Evolutionary conservation across 2,888 invertebrate genomes (phyloP).

Genomic region (Tortricodes alternella): DNA sequence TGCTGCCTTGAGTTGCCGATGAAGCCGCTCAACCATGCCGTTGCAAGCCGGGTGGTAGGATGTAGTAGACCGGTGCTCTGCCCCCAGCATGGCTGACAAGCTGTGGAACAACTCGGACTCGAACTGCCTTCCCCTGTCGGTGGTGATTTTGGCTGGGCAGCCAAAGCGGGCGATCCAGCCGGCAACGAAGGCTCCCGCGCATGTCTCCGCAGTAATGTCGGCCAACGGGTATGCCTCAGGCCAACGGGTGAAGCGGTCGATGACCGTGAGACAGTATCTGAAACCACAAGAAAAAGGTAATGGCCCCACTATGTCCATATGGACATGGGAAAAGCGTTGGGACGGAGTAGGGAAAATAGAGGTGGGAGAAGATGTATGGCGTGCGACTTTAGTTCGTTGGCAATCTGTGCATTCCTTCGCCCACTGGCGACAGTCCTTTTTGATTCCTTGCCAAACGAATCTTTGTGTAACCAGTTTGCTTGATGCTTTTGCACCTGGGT

Average conservation of each 20-base stretch:
- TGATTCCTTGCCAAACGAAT: too few relatives aligned
- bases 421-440: too few relatives aligned
- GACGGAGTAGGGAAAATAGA: not conserved
- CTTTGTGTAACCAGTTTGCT: slow-evolving; percentile 20
- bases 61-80: slow-evolving; percentile 32
- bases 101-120: slow-evolving; percentile 36
- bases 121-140: slow-evolving; percentile 45
- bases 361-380: slow-evolving; percentile 26
- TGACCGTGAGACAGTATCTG: slow-evolving; percentile 23
- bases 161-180: slow-evolving; percentile 63
- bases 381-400: too few relatives aligned
- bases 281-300: not conserved
- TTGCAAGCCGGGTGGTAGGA: slow-evolving; percentile 39
- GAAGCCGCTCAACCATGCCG: slow-evolving; percentile 38
- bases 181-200: slow-evolving; percentile 46
- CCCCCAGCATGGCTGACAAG: slow-evolving; percentile 8
- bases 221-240: slow-evolving; percentile 46
- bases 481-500: slow-evolving; percentile 33
- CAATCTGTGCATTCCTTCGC: too few relatives aligned
- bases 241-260: slow-evolving; percentile 42
- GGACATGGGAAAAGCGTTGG: slow-evolving; percentile 8
- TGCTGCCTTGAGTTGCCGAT: slow-evolving; percentile 55
- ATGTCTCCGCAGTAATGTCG: slow-evolving; percentile 49
- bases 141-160: slow-evolving; percentile 43
- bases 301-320: slow-evolving; percentile 14